Conservation (phyloP, 2,888 invertebrate species). For the Criorhina ranunculi region DNA sequence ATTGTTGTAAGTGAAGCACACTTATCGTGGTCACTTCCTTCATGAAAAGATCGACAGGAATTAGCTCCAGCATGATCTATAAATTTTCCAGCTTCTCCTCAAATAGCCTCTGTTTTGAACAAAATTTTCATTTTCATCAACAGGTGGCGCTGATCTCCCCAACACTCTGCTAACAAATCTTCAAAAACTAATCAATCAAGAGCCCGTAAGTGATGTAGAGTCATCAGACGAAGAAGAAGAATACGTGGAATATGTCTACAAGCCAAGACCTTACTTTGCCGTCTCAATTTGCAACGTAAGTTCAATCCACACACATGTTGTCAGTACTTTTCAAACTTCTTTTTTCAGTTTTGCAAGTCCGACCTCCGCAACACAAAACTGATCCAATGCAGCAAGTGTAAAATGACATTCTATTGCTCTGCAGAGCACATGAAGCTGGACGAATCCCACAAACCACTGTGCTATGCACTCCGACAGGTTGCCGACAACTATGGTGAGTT, state of each 20-base stretch:
- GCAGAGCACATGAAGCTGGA: slow-evolving; percentile 87
- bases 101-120: too few relatives aligned
- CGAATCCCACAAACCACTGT: slow-evolving; percentile 87
- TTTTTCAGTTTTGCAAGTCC: slow-evolving; percentile 81
- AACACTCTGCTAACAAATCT: slow-evolving; percentile 80
- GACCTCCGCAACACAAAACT: slow-evolving; percentile 79
- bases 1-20: too few relatives aligned
- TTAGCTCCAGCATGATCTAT: too few relatives aligned
- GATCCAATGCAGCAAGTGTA: slow-evolving; percentile 85
- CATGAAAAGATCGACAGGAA: too few relatives aligned
- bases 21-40: too few relatives aligned
- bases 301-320: neutral
- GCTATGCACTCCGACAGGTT: slow-evolving; percentile 87
- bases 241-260: slow-evolving; percentile 88
- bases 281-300: slow-evolving; percentile 86
- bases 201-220: slow-evolving; percentile 80
- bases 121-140: neutral
- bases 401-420: slow-evolving; percentile 88
- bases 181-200: slow-evolving; percentile 81
- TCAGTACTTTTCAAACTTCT: slow-evolving; percentile 80
- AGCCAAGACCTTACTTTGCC: slow-evolving; percentile 88
- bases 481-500: slow-evolving; percentile 86
- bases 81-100: too few relatives aligned
- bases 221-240: slow-evolving; percentile 86
- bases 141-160: slow-evolving; percentile 78